These are phyloP conservation scores for Drosophila mercatorum DNA, from an alignment of 2,888 invertebrate species.

Conservation along the genomic window DNA sequence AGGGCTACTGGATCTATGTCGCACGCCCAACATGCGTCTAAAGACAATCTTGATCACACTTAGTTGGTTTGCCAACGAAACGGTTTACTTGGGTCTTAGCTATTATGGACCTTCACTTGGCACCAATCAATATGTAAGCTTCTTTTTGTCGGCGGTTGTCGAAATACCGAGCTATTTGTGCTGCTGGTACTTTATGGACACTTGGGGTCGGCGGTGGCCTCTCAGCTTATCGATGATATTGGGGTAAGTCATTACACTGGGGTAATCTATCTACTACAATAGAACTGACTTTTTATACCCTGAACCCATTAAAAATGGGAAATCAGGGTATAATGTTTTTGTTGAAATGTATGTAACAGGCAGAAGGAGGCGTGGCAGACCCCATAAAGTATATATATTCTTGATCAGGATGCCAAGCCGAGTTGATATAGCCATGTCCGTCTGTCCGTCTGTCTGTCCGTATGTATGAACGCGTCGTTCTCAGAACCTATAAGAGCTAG, in stretches of 20 bases:
- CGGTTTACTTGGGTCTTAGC: slow-evolving; percentile 95
- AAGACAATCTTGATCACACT: slow-evolving; percentile 94
- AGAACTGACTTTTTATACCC: background rate
- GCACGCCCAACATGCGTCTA: slow-evolving; percentile 94
- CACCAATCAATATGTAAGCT: slow-evolving; percentile 94
- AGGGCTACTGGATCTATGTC: slow-evolving; percentile 84
- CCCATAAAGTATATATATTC: too few relatives aligned
- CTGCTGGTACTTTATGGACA: slow-evolving; percentile 95
- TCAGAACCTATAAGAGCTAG: too few relatives aligned
- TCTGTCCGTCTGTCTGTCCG: too few relatives aligned
- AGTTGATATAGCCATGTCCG: too few relatives aligned
- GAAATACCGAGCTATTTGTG: slow-evolving; percentile 95
- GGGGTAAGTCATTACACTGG: slow-evolving; percentile 87
- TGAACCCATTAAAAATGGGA: too few relatives aligned
- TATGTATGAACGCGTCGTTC: too few relatives aligned
- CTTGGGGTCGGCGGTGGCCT: slow-evolving; percentile 95
- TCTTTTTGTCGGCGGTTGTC: slow-evolving; percentile 93
- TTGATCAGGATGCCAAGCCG: too few relatives aligned
- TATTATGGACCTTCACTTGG: slow-evolving; percentile 96
- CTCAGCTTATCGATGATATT: slow-evolving; percentile 93
- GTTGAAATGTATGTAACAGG: too few relatives aligned
- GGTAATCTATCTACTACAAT: background rate
- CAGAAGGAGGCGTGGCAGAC: too few relatives aligned
- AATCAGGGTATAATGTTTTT: too few relatives aligned
- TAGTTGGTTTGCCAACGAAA: slow-evolving; percentile 97